Percentiles rank a stretch among this genome's conserved stretches.
phyloP scores from a whole-genome alignment of 2,888 invertebrate genomes.

The Callyntrura guangdongensis region DNA sequence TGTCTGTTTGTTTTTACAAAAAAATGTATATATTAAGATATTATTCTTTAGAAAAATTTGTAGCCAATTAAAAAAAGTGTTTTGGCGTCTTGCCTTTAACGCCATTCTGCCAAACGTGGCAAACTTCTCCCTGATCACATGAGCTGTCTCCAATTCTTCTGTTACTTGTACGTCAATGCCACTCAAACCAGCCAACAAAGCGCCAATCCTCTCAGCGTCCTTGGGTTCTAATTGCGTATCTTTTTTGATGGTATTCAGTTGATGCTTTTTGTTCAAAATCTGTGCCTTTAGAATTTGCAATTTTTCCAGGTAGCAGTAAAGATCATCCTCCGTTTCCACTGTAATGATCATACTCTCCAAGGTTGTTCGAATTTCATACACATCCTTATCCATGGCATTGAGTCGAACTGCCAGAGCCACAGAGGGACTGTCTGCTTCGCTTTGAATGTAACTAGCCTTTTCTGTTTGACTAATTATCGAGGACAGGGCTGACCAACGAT shows the following conservation, averaged over 20 bases:
- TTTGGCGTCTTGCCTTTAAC: slow-evolving; percentile 79
- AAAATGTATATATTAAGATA: slow-evolving; percentile 11
- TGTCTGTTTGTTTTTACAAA: slow-evolving; percentile 66
- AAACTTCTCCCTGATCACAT: slow-evolving; percentile 91
- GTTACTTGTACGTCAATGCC: slow-evolving; percentile 90
- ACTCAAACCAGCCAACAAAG: slow-evolving; percentile 90
- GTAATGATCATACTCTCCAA: slow-evolving; percentile 92
- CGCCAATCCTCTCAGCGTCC: slow-evolving; percentile 92
- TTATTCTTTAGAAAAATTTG: not conserved
- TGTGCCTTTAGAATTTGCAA: slow-evolving; percentile 87
- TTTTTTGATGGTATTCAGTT: slow-evolving; percentile 82
- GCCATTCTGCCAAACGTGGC: slow-evolving; percentile 83
- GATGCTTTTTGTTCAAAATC: slow-evolving; percentile 84
- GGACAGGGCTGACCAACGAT: slow-evolving; percentile 89
- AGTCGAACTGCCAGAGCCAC: slow-evolving; percentile 92
- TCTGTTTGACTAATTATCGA: slow-evolving; percentile 81
- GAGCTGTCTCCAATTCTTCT: slow-evolving; percentile 92
- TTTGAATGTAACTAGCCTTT: slow-evolving; percentile 77
- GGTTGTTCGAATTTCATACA: slow-evolving; percentile 90
- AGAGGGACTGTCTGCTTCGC: slow-evolving; percentile 87
- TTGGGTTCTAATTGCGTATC: slow-evolving; percentile 86
- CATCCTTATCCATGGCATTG: slow-evolving; percentile 91
- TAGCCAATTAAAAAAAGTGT: not conserved
- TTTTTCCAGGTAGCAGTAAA: slow-evolving; percentile 93
- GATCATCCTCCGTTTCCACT: slow-evolving; percentile 93